These are phyloP conservation scores for Archaeoteleia sp. DNA, from an alignment of 2,888 invertebrate genomes.

Conservation along the genomic window DNA sequence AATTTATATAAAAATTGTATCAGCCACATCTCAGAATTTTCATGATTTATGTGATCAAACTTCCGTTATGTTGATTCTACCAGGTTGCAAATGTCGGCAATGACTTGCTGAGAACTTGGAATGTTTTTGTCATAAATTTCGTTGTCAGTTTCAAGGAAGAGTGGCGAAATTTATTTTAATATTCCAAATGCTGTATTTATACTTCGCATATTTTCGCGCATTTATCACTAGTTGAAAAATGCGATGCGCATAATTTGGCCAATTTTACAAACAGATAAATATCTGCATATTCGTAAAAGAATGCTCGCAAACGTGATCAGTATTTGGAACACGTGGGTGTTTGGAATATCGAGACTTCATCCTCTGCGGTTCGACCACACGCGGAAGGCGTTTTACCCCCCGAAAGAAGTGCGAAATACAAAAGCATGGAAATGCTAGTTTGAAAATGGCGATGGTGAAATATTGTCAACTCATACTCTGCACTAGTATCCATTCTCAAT, in stretches of 20 bases:
- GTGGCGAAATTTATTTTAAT: conserved; percentile 7
- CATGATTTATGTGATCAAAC: conserved; percentile 22
- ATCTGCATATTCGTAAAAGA: background rate
- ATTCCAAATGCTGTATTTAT: background rate
- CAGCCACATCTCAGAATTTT: conserved; percentile 21
- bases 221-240: background rate
- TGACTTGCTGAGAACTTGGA: conserved; percentile 20
- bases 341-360: conserved; percentile 2
- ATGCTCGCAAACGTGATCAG: background rate
- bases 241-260: background rate
- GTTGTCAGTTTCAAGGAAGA: conserved; percentile 11
- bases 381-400: background rate
- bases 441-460: conserved; percentile 1
- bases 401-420: conserved; percentile 5
- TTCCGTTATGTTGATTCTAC: conserved; percentile 21
- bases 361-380: conserved; percentile 6
- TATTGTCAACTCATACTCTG: conserved; percentile 6
- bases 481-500: background rate
- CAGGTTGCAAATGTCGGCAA: conserved; percentile 16
- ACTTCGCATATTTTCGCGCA: conserved; percentile 1
- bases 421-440: conserved; percentile 4
- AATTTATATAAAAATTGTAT: conserved; percentile 18
- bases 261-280: background rate
- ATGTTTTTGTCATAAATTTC: conserved; percentile 20
- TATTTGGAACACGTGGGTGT: conserved; percentile 17